phyloP scores from a whole-genome alignment of 2,797 vertebrate species.

The Neosalanx taihuensis region DNA sequence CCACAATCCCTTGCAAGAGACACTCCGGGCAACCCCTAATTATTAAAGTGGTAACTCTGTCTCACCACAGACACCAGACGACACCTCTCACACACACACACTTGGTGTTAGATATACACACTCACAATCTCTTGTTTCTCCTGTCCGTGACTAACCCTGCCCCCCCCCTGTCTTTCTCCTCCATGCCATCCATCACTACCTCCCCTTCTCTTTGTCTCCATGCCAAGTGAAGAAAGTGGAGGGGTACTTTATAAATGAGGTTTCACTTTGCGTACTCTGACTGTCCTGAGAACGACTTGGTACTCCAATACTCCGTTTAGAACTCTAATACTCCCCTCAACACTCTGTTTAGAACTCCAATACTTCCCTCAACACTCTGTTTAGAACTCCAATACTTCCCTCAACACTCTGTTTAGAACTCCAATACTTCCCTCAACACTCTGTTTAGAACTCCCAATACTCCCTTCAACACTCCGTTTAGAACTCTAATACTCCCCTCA shows the following conservation, averaged over 20 bases:
- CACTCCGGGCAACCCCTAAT: constrained; percentile 7
- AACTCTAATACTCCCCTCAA: too few relatives aligned
- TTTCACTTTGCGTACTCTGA: constrained; percentile 19
- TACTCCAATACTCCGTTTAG: too few relatives aligned
- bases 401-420: too few relatives aligned
- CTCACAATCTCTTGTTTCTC: constrained; percentile 4
- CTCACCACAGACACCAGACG: constrained; percentile 31
- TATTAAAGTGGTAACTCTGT: constrained; percentile 35
- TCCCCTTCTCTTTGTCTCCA: constrained; percentile 34
- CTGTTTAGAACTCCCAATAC: too few relatives aligned
- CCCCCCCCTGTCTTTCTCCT: not conserved
- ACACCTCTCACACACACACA: constrained; percentile 6
- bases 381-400: too few relatives aligned
- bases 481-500: too few relatives aligned
- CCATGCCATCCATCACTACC: constrained; percentile 7
- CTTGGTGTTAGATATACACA: not conserved
- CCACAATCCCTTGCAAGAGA: not conserved
- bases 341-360: too few relatives aligned
- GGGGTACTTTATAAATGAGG: constrained; percentile 38
- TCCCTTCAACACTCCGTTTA: too few relatives aligned
- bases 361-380: too few relatives aligned
- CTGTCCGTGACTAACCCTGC: not conserved
- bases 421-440: too few relatives aligned
- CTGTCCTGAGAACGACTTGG: too few relatives aligned
- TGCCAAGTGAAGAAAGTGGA: constrained; percentile 38